Evolutionary conservation across 1,140 invertebrate genomes (phyloP).

Genomic region (Zaprionus kolodkinae): DNA sequence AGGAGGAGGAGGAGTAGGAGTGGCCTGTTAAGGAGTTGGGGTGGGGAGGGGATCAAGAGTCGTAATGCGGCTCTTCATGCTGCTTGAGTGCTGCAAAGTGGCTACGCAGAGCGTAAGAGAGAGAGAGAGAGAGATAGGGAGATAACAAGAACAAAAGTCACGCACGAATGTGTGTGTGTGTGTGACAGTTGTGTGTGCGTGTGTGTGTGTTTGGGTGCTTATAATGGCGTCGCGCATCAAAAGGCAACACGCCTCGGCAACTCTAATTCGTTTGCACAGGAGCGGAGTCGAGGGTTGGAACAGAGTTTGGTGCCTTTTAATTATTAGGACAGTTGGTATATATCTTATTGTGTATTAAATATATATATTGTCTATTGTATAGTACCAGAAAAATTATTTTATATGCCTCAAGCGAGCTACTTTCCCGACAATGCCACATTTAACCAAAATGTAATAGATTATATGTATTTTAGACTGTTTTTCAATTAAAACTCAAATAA

Average conservation of each 20-base stretch:
- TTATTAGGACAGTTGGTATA: neutral
- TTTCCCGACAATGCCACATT: too few species aligned
- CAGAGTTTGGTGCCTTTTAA: neutral
- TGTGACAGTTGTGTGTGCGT: slow-evolving; percentile 11
- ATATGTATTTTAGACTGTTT: too few species aligned
- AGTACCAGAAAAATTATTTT: too few species aligned
- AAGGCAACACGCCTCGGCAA: slow-evolving; percentile 67
- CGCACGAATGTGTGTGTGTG: slow-evolving; percentile 28
- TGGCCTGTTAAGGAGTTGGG: neutral
- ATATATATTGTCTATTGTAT: too few species aligned
- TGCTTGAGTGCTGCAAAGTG: slow-evolving; percentile 33
- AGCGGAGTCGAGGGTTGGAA: neutral
- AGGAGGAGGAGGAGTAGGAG: too few species aligned
- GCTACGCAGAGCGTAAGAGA: slow-evolving; percentile 17
- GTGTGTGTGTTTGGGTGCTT: slow-evolving; percentile 35
- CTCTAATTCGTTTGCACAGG: slow-evolving; percentile 40
- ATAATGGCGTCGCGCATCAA: slow-evolving; percentile 64
- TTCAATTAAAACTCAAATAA: too few species aligned
- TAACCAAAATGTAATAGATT: too few species aligned
- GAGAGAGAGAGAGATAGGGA: neutral
- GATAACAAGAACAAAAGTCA: slow-evolving; percentile 60
- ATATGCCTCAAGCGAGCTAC: too few species aligned
- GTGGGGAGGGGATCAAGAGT: slow-evolving; percentile 21
- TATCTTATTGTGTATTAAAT: too few species aligned
- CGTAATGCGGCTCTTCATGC: slow-evolving; percentile 37